These are phyloP conservation scores for Rhyacophila evoluta DNA, from an alignment of 2,888 invertebrate genomes.

Conservation along the genomic window DNA sequence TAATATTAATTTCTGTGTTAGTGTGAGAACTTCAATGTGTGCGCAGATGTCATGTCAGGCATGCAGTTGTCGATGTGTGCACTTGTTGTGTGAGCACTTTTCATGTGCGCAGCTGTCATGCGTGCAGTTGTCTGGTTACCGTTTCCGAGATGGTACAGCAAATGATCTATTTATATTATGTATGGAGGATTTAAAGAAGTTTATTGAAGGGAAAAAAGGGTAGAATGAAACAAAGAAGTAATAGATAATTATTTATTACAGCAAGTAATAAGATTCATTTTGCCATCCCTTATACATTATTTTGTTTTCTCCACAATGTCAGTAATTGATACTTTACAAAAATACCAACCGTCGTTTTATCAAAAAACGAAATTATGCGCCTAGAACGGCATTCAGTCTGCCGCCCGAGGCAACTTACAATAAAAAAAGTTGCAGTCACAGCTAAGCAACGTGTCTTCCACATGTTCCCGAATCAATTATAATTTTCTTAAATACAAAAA, in stretches of 20 bases:
- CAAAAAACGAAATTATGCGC: constrained; percentile 5
- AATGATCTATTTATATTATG: no score
- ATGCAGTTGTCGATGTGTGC: no score
- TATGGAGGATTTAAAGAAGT: no score
- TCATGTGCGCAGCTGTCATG: no score
- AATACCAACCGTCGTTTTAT: constrained; percentile 9
- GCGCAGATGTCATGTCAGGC: no score
- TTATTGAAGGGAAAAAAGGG: no score
- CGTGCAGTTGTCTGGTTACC: no score
- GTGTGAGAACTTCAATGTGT: no score
- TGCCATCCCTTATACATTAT: constrained; percentile 53
- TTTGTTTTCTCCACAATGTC: constrained; percentile 30
- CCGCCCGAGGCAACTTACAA: constrained; percentile 34
- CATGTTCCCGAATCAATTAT: constrained; percentile 48
- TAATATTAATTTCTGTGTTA: no score
- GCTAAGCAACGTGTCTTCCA: constrained; percentile 49
- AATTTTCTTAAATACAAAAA: constrained; percentile 49
- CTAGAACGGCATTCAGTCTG: background rate
- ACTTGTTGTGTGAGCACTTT: no score
- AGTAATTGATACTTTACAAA: background rate
- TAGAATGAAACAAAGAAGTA: background rate
- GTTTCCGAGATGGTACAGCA: no score
- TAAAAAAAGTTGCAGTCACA: constrained; percentile 53
- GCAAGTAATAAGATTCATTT: constrained; percentile 53
- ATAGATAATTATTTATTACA: constrained; percentile 51